Evolutionary conservation across 23 tunicate genomes (phyloP), one percentile per base, ranked within the genome.

Genomic region (Oikopleura dioica): DNA sequence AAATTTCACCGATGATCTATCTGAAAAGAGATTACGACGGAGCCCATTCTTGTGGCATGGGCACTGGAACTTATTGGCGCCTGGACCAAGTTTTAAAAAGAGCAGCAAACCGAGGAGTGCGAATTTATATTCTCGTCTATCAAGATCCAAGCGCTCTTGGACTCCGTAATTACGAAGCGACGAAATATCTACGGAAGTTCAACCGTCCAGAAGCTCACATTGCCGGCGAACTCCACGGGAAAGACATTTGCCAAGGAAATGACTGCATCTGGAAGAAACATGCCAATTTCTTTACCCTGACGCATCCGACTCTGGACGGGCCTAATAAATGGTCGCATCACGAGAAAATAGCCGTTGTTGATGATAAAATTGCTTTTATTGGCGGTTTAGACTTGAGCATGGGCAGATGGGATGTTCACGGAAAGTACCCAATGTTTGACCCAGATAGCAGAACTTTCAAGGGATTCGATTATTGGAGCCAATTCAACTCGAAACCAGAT

Each of bases 271-370:
- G n/a, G n/a, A n/a, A n/a, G n/a, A 31, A 63, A 12, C 72, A 63
- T 28, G 72, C 30, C 16, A 63, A 63, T 28, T 12, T 63, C 33
- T 63, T 63, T 31, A 63, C 72, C 33, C 26, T 63, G 33, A 63
- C 72, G 26, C 72, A 63, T 63, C 72, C 72, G 33, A 31, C 16
- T 2, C 16, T 16, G 29, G 86, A 79, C 0, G 88, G 87, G 50
- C 76, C 89, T 1, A 68, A 81, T 36, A 50, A 86, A 50, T 94
- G 95, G 95, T 95, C 99, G 28, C 99, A 94, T 68, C 99, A 94
- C 68, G 99, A 94, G 50, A 94, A 94, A 59, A 83, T 94, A 24
- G 87, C 83, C 36, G 83, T 86, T 38, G 68, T 94, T 37, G 99
- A 94, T 77, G 95, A 94, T 36, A 38, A 55, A 1, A 59, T 86